phyloP scores from a whole-genome alignment of 2,797 vertebrate genomes.

The Pangasius larnaudii region DNA sequence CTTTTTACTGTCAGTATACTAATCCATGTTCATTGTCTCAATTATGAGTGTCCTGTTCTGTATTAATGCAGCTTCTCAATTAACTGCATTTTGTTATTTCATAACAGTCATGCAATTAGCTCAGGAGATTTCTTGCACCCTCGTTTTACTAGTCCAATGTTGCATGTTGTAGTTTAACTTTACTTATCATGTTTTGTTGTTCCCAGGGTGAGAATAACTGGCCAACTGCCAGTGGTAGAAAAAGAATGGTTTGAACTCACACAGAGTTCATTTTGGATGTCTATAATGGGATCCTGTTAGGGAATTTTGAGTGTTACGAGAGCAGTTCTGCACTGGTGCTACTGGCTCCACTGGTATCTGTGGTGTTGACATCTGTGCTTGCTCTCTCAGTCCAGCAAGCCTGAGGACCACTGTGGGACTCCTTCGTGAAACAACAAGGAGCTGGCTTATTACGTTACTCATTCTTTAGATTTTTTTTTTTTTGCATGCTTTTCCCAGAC shows the following conservation, averaged over 20 bases:
- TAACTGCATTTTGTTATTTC: not conserved
- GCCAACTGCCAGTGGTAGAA: conserved; percentile 9
- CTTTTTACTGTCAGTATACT: not conserved
- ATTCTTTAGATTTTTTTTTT: conserved; percentile 53
- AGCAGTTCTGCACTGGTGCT: conserved; percentile 31
- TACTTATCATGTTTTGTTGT: not conserved
- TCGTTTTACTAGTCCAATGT: not conserved
- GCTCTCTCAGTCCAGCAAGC: conserved; percentile 11
- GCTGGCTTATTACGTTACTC: conserved; percentile 49
- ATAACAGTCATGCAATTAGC: not conserved
- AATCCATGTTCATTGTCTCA: not conserved
- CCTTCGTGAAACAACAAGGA: conserved; percentile 48
- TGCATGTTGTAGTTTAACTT: not conserved
- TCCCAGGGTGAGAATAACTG: conserved; percentile 2
- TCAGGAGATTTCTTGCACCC: not conserved
- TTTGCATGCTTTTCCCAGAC: conserved; percentile 59
- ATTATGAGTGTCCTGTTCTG: not conserved
- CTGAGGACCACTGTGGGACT: conserved; percentile 34
- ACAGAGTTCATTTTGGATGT: not conserved
- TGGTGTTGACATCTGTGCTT: conserved; percentile 49
- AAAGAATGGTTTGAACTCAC: conserved; percentile 16
- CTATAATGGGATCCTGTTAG: not conserved
- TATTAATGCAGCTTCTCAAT: not conserved
- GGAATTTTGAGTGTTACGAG: conserved; percentile 1
- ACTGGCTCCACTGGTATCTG: conserved; percentile 54